Base-by-base conservation (phyloP, 2,797 vertebrate species). In the Sternarchorhynchus goeldii region DNA sequence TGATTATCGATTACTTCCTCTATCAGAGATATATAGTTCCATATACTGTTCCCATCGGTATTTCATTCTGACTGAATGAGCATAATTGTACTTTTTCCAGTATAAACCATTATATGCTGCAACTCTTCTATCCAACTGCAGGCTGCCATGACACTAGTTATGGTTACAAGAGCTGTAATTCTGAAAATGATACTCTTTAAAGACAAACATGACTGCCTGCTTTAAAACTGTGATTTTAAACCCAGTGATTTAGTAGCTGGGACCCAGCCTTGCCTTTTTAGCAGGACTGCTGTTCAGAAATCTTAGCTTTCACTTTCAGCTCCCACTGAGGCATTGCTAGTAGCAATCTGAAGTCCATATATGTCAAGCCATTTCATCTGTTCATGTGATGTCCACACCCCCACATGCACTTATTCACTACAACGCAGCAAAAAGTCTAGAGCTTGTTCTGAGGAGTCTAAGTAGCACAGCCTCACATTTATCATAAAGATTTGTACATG, bases 281-380 rank as follows among this genome's bases (percentile, higher is more conserved):
- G n/a, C 45, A 69, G 45, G 6, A n/a, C 12, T 14, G 45, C 10
- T 50, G 16, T 10, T 56, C 50, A 32, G 16, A 29, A 21, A 34
- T 57, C 31, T n/a, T 6, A 53, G 39, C 58, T 66, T 78, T 64
- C 56, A 59, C 18, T 58, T 41, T 45, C 5, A 14, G 63, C 39
- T 60, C 31, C 36, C 39, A 20, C 62, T 74, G 71, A 67, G 77
- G 34, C 21, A 60, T 75, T 17, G 31, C 25, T 63, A 45, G 32
- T 39, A 39, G 31, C 18, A 75, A 63, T 70, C 66, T n/a, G 69
- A 12, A 59, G 55, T 79, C 41, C 29, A 74, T 39, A 36, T 79
- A 59, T 74, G 53, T 73, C n/a, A 73, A 59, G 34, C n/a, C 39
- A 56, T 29, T 36, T 16, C 68, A 55, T 6, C 62, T 73, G 41